Conservation (phyloP, 2,113 vertebrate species). For the Ancistrus triradiatus region DNA sequence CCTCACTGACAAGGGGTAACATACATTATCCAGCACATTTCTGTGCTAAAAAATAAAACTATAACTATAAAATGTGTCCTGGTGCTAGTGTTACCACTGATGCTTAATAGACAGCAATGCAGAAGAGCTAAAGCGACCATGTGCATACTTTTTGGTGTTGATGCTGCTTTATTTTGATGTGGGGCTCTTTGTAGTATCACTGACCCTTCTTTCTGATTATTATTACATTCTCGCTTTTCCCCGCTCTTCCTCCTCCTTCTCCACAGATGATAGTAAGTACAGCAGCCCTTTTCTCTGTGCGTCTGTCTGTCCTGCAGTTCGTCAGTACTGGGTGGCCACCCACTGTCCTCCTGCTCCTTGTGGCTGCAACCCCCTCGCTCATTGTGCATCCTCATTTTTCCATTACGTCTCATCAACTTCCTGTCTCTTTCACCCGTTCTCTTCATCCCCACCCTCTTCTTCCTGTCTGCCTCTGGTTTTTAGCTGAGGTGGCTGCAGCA, state of each 20-base stretch:
- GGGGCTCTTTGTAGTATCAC: conserved; percentile 76
- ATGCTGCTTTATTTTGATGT: conserved; percentile 62
- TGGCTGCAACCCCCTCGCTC: conserved; percentile 75
- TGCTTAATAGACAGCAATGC: not conserved
- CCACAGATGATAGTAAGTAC: conserved; percentile 99
- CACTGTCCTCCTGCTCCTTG: conserved; percentile 63
- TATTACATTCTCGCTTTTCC: conserved; percentile 74
- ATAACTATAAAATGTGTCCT: not conserved
- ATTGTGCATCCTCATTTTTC: conserved; percentile 40
- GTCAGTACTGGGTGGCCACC: conserved; percentile 69
- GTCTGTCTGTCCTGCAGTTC: conserved; percentile 86
- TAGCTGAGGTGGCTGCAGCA: conserved; percentile 65
- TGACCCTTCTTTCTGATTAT: conserved; percentile 78
- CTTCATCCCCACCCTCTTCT: conserved; percentile 13
- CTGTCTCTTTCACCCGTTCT: conserved; percentile 32
- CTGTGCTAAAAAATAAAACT: not conserved
- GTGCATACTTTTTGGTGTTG: conserved; percentile 22
- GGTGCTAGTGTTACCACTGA: not conserved
- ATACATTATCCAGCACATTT: too few relatives aligned
- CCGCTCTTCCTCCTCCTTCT: conserved; percentile 50
- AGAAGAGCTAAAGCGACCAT: conserved; percentile 1
- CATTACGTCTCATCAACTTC: conserved; percentile 51
- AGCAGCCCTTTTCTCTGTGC: conserved; percentile 81
- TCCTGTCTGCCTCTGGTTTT: conserved; percentile 36
- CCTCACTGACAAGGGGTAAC: too few relatives aligned